phyloP scores from a whole-genome alignment of 2,797 vertebrate genomes.

The Bovichtus variegatus region DNA sequence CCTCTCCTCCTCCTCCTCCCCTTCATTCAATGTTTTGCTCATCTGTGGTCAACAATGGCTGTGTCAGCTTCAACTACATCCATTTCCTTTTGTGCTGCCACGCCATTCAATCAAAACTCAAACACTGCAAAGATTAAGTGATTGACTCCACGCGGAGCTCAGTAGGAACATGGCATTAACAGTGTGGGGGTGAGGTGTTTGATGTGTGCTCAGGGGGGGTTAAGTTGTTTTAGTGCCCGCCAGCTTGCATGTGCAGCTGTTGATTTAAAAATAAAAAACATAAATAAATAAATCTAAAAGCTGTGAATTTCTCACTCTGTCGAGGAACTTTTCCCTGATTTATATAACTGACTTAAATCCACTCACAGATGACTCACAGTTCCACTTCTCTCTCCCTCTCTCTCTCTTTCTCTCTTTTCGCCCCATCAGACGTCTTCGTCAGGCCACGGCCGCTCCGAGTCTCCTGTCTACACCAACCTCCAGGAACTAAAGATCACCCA shows the following conservation, averaged over 20 bases:
- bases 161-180: not conserved
- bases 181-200: constrained; percentile 11
- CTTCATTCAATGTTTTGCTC: constrained; percentile 14
- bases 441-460: constrained; percentile 90
- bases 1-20: not conserved
- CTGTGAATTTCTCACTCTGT: constrained; percentile 1
- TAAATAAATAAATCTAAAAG: constrained; percentile 19
- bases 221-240: not conserved
- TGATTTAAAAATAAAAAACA: no score
- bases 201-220: not conserved
- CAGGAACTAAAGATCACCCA: constrained; percentile 97
- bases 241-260: constrained; percentile 1
- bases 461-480: constrained; percentile 96
- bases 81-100: constrained; percentile 7
- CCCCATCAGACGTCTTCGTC: constrained; percentile 87
- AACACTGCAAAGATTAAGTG: not conserved
- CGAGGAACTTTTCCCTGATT: constrained; percentile 16
- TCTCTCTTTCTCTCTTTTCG: not conserved
- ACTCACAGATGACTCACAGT: constrained; percentile 33
- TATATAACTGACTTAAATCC: constrained; percentile 17
- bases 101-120: not conserved
- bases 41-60: not conserved
- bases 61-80: not conserved
- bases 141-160: constrained; percentile 15
- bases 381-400: not conserved